These are phyloP conservation scores for Cirrhinus mrigala DNA, from an alignment of 2,797 vertebrate species.

Conservation along the genomic window DNA sequence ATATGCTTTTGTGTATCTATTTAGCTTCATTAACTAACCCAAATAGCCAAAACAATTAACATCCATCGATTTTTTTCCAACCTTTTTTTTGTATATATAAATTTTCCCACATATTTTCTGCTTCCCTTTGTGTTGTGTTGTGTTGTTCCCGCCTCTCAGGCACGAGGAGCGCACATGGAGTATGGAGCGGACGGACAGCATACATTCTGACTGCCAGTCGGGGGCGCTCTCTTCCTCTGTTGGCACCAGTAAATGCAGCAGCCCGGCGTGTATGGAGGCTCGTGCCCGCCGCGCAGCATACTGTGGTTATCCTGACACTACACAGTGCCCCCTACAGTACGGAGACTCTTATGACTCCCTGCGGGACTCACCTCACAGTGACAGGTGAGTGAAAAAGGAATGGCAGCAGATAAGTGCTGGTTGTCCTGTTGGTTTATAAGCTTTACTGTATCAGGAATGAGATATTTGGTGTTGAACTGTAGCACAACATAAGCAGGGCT, in stretches of 20 bases:
- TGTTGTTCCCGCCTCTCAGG: constrained; percentile 70
- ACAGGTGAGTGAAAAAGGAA: constrained; percentile 82
- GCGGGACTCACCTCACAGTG: constrained; percentile 94
- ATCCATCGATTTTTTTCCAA: neutral
- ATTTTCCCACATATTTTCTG: neutral
- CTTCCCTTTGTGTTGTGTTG: neutral
- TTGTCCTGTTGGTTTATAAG: neutral
- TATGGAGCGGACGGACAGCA: constrained; percentile 92
- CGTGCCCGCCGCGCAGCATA: constrained; percentile 87
- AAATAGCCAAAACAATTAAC: neutral
- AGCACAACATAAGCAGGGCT: neutral
- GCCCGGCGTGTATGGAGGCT: constrained; percentile 90
- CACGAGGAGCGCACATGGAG: constrained; percentile 97
- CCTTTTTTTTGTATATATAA: neutral
- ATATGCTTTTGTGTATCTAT: neutral
- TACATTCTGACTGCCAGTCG: constrained; percentile 95
- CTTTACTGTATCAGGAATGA: neutral
- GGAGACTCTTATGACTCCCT: constrained; percentile 95
- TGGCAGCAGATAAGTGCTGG: neutral
- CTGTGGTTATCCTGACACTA: constrained; percentile 83
- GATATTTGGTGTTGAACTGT: constrained; percentile 5
- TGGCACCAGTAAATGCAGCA: constrained; percentile 98
- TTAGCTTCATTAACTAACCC: neutral
- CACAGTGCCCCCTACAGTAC: constrained; percentile 82
- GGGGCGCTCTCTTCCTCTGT: constrained; percentile 93